Conservation (phyloP, 2,113 vertebrate species). For the Caretta caretta region DNA sequence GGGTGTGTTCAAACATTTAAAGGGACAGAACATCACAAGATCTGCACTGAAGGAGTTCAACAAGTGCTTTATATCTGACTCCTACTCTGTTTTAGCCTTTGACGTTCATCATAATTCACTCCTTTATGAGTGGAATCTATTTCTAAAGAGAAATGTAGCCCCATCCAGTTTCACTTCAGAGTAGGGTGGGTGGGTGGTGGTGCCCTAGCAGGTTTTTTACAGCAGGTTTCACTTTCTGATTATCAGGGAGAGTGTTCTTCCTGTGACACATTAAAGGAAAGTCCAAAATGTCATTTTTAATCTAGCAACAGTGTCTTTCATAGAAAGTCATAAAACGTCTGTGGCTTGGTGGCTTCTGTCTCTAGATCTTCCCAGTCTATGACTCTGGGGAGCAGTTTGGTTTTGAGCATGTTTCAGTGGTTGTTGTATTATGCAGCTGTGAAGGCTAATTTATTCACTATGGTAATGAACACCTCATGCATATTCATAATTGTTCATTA, state of each 20-base stretch:
- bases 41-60: constrained; percentile 17
- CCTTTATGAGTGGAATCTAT: constrained; percentile 16
- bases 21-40: not conserved
- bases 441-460: not conserved
- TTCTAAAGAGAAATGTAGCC: constrained; percentile 53
- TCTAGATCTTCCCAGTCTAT: not conserved
- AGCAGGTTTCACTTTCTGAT: not conserved
- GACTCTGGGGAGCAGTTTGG: not conserved
- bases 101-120: constrained; percentile 63
- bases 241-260: not conserved
- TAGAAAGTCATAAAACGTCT: not conserved
- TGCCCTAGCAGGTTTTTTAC: not conserved
- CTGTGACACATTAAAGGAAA: not conserved
- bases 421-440: not conserved
- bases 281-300: not conserved
- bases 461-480: not conserved
- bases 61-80: constrained; percentile 46
- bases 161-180: constrained; percentile 55
- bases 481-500: not conserved
- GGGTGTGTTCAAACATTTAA: not conserved
- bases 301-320: not conserved
- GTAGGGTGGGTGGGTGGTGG: not conserved
- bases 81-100: constrained; percentile 39
- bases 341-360: not conserved
- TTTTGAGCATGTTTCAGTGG: not conserved